Base-by-base conservation (phyloP, 2,113 vertebrate genomes). In the Ceyx melanurus region DNA sequence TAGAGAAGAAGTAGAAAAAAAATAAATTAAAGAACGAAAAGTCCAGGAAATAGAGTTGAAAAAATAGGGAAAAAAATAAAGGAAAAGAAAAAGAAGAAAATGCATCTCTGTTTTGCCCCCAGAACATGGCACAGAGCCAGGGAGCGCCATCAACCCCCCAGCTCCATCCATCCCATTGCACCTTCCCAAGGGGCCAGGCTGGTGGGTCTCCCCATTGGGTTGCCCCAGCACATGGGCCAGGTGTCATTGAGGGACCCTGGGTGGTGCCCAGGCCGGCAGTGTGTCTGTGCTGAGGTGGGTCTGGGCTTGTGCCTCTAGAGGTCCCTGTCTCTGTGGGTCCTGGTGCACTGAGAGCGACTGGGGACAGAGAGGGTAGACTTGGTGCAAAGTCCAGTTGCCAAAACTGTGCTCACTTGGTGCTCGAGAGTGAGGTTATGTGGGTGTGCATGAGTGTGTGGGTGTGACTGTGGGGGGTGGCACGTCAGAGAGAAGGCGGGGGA, bases 341-440 rank as follows among this genome's bases (percentile, higher is more conserved):
- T 3, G 62, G 15, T 20, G 35, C 58, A 5, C 51, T 3, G 64
- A 13, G 42, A 58, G 25, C 20, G 15, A 23, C 56, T 71, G 87
- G 13, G 50, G 25, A 25, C 33, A 48, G 40, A 5, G 50, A 53
- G 5, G 21, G 10, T 0, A 31, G 56, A 42, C 35, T 7, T 0
- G 0, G 51, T n/a, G 58, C 40, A 54, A 19, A 94, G n/a, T 53
- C 23, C 0, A 0, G 29, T 8, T 0, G 1, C 66, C 3, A 0
- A 35, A 64, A 5, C 29, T 4, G 11, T 1, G 10, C 56, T 53
- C 0, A 1, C 13, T 40, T 76, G 54, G 89, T 18, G 75, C 85
- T 75, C 7, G 2, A 2, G 65, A 51, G 31, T 3, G 43, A 17
- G 13, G 13, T 64, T 18, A 13, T 29, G 61, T 26, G 28, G 42